Conservation (phyloP, 2,113 vertebrate species). For the Murina feae region DNA sequence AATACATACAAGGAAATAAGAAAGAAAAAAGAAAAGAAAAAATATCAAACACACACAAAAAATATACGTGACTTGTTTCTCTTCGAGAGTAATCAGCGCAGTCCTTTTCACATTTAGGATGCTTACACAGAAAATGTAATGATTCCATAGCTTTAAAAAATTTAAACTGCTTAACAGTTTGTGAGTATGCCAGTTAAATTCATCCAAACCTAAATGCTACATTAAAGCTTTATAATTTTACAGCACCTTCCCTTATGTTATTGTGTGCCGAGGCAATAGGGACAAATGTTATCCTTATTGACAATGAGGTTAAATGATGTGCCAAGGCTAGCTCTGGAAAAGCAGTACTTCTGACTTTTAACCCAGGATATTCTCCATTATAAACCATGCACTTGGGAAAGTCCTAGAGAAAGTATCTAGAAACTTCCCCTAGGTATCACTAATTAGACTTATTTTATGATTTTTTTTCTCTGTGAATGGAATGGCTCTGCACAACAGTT, state of each 20-base stretch:
- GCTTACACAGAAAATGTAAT: neutral
- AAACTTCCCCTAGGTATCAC: neutral
- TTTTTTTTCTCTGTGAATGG: neutral
- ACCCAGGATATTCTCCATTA: neutral
- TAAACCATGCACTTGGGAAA: slow-evolving; percentile 31
- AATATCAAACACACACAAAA: neutral
- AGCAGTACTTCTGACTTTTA: slow-evolving; percentile 4
- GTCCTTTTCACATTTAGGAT: neutral
- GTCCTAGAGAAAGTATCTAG: neutral
- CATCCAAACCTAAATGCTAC: too few relatives aligned
- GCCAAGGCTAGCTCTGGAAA: neutral
- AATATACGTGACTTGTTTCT: neutral
- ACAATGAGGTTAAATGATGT: neutral
- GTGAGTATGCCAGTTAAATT: neutral
- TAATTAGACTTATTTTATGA: slow-evolving; percentile 23
- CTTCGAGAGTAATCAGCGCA: neutral
- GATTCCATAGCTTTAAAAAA: neutral
- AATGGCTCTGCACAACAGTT: neutral
- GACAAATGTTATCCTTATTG: neutral
- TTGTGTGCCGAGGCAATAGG: neutral
- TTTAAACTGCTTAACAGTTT: neutral
- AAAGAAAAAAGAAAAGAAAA: neutral
- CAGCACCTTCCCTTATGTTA: neutral
- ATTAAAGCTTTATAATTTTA: neutral
- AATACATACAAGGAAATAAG: neutral